Percentiles rank a stretch among this genome's conserved stretches.
Evolutionary conservation across 2,113 vertebrate genomes (phyloP).

Genomic region (Microcebus ravelobensis): DNA sequence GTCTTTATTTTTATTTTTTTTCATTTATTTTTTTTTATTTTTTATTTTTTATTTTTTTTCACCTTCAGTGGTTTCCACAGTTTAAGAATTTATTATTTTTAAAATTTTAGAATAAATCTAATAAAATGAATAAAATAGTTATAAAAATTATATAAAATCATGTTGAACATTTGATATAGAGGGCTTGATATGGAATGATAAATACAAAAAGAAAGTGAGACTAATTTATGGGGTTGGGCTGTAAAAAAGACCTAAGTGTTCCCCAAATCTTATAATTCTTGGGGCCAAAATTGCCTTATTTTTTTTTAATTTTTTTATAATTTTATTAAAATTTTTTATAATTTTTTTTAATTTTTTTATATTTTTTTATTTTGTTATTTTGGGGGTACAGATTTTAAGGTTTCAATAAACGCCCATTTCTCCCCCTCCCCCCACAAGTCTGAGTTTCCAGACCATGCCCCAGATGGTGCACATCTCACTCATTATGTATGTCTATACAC

Average conservation of each 20-base stretch:
- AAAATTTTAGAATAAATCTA: conserved; percentile 70
- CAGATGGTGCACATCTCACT: too few species aligned
- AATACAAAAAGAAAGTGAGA: conserved; percentile 74
- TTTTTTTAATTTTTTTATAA: too few species aligned
- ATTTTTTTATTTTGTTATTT: too few species aligned
- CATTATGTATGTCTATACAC: too few species aligned
- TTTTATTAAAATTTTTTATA: too few species aligned
- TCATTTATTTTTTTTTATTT: too few species aligned
- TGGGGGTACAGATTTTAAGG: too few species aligned
- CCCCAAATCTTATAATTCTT: neutral
- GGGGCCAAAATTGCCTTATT: neutral
- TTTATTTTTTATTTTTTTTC: neutral
- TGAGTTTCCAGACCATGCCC: too few species aligned
- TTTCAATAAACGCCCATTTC: too few species aligned
- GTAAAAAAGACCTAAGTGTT: neutral
- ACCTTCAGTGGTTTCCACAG: conserved; percentile 85
- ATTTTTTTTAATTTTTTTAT: too few species aligned
- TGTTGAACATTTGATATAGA: conserved; percentile 74
- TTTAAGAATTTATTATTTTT: conserved; percentile 80
- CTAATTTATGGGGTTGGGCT: neutral
- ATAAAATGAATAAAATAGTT: conserved; percentile 80
- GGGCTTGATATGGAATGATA: conserved; percentile 79
- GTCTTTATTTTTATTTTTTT: too few species aligned
- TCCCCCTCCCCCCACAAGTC: too few species aligned
- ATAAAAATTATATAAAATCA: conserved; percentile 74